Percentiles rank a stretch among this genome's conserved stretches.
These are phyloP conservation scores for Brotula barbata DNA, from an alignment of 2,797 vertebrate species.

Conservation along the genomic window DNA sequence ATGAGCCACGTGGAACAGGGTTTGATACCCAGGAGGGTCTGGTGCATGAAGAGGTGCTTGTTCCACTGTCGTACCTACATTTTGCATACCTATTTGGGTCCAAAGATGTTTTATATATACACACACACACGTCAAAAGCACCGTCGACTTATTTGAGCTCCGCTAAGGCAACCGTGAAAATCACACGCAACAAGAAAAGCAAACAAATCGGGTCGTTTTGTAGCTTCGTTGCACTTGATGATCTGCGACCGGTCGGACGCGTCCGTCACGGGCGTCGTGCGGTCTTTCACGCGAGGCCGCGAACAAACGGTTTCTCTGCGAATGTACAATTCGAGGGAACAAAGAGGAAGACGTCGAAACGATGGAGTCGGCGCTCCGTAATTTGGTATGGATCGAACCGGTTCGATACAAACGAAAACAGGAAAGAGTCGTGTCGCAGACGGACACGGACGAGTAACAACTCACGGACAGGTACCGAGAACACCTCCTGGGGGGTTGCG, in stretches of 20 bases:
- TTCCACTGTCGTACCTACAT: neutral
- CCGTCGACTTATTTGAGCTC: conserved; percentile 34
- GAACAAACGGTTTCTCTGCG: conserved; percentile 36
- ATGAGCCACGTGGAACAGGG: conserved; percentile 22
- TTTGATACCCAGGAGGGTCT: conserved; percentile 25
- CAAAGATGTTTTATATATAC: conserved; percentile 17
- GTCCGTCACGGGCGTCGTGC: conserved; percentile 23
- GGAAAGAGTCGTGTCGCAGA: too few relatives aligned
- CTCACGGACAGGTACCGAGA: too few relatives aligned
- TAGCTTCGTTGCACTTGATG: neutral
- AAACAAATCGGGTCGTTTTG: conserved; percentile 22
- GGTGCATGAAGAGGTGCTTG: conserved; percentile 23
- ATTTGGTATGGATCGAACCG: too few relatives aligned
- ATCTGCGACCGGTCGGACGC: conserved; percentile 13
- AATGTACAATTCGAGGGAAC: conserved; percentile 15
- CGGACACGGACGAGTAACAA: too few relatives aligned
- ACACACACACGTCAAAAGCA: conserved; percentile 37
- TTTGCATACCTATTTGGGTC: conserved; percentile 13
- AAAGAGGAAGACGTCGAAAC: conserved; percentile 48
- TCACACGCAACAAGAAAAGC: conserved; percentile 30
- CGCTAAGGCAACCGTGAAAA: conserved; percentile 64
- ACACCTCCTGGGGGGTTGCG: too few relatives aligned
- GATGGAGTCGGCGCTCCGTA: too few relatives aligned
- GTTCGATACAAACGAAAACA: too few relatives aligned
- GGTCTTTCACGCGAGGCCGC: conserved; percentile 26